Conservation (phyloP, 2,888 invertebrate genomes). For the Opisthograptis luteolata region DNA sequence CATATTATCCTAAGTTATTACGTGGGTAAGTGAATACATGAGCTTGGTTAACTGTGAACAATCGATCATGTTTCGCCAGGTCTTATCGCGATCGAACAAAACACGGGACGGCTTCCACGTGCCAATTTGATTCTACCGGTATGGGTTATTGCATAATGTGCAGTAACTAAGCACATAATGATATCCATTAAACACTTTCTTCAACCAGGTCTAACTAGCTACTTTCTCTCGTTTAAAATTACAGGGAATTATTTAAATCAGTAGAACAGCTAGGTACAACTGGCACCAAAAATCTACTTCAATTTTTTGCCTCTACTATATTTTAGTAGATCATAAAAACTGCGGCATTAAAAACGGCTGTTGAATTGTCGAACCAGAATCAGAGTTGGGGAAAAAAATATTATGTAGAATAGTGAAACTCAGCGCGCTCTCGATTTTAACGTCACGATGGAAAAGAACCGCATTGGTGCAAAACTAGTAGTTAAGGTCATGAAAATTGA, state of each 20-base stretch:
- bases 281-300: conserved; percentile 11
- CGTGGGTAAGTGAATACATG: neutral
- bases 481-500: conserved; percentile 14
- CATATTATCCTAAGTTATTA: conserved; percentile 1
- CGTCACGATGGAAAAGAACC: conserved; percentile 23
- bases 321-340: conserved; percentile 38
- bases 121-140: conserved; percentile 45
- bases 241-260: conserved; percentile 28
- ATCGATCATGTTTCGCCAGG: conserved; percentile 61
- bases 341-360: conserved; percentile 24
- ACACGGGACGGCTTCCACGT: conserved; percentile 60
- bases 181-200: conserved; percentile 44
- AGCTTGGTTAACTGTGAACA: conserved; percentile 47
- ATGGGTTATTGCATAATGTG: conserved; percentile 51
- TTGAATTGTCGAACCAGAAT: conserved; percentile 31
- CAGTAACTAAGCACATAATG: conserved; percentile 43
- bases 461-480: conserved; percentile 4
- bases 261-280: conserved; percentile 19
- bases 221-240: conserved; percentile 44
- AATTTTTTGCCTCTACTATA: conserved; percentile 20
- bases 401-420: conserved; percentile 52
- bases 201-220: conserved; percentile 37
- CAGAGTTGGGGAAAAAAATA: conserved; percentile 48
- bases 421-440: conserved; percentile 56
- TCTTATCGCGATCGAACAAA: conserved; percentile 60